phyloP scores from a whole-genome alignment of 2,113 vertebrate species.

The Potamarius usumacintae region DNA sequence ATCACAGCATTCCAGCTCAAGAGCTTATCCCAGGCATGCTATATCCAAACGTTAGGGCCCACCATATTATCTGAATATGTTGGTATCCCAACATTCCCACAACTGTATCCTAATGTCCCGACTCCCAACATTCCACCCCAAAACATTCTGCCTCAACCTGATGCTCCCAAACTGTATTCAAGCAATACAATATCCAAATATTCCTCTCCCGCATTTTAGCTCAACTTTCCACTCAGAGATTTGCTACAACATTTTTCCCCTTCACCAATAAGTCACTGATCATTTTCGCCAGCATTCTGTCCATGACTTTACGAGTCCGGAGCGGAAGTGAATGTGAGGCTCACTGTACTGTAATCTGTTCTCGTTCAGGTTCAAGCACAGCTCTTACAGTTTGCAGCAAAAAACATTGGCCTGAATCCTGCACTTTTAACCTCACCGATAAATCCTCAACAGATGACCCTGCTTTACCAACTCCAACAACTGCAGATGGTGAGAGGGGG shows the following conservation, averaged over 20 bases:
- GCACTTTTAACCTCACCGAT: constrained; percentile 99
- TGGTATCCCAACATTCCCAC: not conserved
- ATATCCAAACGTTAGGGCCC: not conserved
- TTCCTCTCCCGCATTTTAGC: not conserved
- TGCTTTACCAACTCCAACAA: constrained; percentile 99
- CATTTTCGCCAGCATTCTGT: not conserved
- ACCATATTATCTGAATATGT: not conserved
- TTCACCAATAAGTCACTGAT: not conserved
- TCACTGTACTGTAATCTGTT: not conserved
- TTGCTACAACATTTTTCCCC: not conserved
- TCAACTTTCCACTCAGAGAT: not conserved
- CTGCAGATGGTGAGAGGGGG: constrained; percentile 93
- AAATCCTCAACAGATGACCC: constrained; percentile 99
- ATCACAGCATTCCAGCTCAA: not conserved
- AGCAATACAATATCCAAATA: too few relatives aligned
- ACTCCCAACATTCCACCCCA: not conserved
- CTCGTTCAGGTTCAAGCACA: constrained; percentile 97
- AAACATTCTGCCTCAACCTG: not conserved
- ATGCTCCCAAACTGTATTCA: not conserved
- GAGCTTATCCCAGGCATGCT: not conserved
- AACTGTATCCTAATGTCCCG: too few relatives aligned
- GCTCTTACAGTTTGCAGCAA: constrained; percentile 99
- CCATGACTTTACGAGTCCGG: not conserved
- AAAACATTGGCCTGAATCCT: constrained; percentile 99
- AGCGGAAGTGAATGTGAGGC: not conserved